Conservation (phyloP, 2,113 vertebrate genomes). For the Percopsis transmontana region DNA sequence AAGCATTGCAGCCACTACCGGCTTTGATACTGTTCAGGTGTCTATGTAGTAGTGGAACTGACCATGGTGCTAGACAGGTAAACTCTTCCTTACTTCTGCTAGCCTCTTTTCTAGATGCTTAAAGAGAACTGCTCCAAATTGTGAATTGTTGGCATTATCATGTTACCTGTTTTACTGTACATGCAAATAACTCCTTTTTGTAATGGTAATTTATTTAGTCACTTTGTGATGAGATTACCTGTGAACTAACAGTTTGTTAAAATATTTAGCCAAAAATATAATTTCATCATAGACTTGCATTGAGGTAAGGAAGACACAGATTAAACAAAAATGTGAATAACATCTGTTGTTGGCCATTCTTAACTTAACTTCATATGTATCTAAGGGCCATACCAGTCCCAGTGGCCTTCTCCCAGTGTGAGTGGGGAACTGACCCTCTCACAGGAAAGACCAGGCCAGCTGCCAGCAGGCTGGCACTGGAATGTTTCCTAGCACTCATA, state of each 20-base stretch:
- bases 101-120: background rate
- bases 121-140: too few species aligned
- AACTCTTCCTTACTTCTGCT: background rate
- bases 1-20: background rate
- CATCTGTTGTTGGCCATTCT: background rate
- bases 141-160: too few species aligned
- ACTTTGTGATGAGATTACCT: too few species aligned
- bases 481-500: slow-evolving; percentile 31
- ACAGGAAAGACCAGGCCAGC: slow-evolving; percentile 5
- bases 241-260: too few species aligned
- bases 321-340: too few species aligned
- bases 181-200: too few species aligned
- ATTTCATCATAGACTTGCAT: too few species aligned
- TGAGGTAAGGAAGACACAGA: too few species aligned
- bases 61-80: slow-evolving; percentile 27
- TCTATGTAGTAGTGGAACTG: background rate
- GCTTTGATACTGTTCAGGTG: background rate
- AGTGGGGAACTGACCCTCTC: slow-evolving; percentile 17
- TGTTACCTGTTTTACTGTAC: too few species aligned
- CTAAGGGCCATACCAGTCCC: background rate
- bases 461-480: background rate
- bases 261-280: too few species aligned
- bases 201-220: too few species aligned
- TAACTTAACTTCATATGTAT: background rate
- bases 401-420: slow-evolving; percentile 9